Evolutionary conservation across 2,888 invertebrate species (phyloP).

Genomic region (Hermaeophaga mercurialis): DNA sequence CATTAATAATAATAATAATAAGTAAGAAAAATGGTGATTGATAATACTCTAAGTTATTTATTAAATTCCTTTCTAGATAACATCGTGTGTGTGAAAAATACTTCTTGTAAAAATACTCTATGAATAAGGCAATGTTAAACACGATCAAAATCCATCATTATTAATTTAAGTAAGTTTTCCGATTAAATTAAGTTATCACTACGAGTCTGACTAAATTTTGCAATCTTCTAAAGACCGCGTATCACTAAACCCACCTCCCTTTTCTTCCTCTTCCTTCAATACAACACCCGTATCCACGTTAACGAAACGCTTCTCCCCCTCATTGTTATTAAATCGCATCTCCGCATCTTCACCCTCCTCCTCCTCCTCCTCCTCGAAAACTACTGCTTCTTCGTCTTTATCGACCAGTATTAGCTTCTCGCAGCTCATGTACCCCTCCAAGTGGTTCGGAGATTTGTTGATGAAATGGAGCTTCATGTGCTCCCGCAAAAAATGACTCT

Average conservation of each 20-base stretch:
- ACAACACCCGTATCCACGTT: constrained; percentile 56
- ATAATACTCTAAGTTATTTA: constrained; percentile 45
- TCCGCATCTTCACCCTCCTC: constrained; percentile 41
- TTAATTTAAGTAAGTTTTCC: constrained; percentile 41
- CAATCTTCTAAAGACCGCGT: constrained; percentile 34
- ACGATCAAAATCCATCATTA: constrained; percentile 42
- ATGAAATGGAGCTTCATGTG: constrained; percentile 81
- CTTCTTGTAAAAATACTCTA: constrained; percentile 58
- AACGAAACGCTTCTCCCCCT: constrained; percentile 55
- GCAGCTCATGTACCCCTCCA: constrained; percentile 67
- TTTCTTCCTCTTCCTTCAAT: constrained; percentile 45
- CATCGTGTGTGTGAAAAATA: constrained; percentile 54
- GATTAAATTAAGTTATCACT: constrained; percentile 50
- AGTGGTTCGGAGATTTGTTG: constrained; percentile 61
- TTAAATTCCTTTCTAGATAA: constrained; percentile 41
- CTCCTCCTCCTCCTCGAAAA: constrained; percentile 47
- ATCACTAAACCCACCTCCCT: constrained; percentile 41
- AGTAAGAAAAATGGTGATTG: constrained; percentile 43
- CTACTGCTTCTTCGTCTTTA: constrained; percentile 42
- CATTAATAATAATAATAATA: too few species aligned
- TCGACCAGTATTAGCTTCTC: constrained; percentile 62
- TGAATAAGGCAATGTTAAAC: constrained; percentile 52
- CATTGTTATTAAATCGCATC: constrained; percentile 53
- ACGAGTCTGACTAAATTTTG: constrained; percentile 52
- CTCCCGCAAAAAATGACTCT: constrained; percentile 75